Percentiles rank a stretch among this genome's conserved stretches.
Conservation (phyloP, 2,113 vertebrate genomes). For the Canis aureus region DNA sequence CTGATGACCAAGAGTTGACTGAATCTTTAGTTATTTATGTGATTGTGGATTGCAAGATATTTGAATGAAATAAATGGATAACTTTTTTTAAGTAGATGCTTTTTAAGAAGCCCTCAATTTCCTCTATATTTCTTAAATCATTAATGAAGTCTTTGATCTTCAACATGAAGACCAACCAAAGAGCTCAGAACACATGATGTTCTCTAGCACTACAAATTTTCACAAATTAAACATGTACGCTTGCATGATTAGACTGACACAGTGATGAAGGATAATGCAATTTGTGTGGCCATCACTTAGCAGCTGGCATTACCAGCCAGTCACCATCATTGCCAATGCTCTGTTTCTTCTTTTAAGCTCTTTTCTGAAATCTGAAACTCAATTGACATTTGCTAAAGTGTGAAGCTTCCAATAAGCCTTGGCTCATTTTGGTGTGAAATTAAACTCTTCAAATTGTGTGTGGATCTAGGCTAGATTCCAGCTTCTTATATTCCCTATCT, state of each 20-base stretch:
- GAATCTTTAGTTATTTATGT: background rate
- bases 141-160: background rate
- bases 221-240: background rate
- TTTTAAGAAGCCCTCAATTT: background rate
- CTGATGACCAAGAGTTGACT: background rate
- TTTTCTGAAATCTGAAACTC: slow-evolving; percentile 61
- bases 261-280: fast-evolving
- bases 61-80: background rate
- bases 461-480: slow-evolving; percentile 70
- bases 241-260: background rate
- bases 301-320: background rate
- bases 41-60: background rate
- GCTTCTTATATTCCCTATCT: background rate
- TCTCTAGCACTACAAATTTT: background rate
- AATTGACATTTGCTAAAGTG: slow-evolving; percentile 63
- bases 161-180: background rate
- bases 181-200: background rate
- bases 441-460: slow-evolving; percentile 57
- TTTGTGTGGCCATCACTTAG: background rate
- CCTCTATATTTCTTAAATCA: background rate
- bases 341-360: slow-evolving; percentile 25
- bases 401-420: slow-evolving; percentile 61
- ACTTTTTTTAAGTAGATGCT: background rate
- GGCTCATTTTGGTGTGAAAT: slow-evolving; percentile 69
- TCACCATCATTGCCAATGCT: background rate